phyloP scores from a whole-genome alignment of 1,140 invertebrate species.

The Linepithema humile region DNA sequence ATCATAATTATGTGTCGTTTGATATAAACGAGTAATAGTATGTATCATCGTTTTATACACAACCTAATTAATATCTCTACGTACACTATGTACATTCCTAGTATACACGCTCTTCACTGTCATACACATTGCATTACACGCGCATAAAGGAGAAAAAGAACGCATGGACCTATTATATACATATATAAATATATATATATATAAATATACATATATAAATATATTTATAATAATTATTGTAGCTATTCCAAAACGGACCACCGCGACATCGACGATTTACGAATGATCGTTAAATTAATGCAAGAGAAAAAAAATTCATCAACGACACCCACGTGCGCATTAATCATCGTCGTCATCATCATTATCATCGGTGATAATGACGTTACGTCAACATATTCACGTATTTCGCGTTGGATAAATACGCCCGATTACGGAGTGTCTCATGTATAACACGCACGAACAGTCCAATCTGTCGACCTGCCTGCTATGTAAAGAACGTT shows the following conservation, averaged over 20 bases:
- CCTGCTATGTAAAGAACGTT: conserved; percentile 42
- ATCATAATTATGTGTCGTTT: conserved; percentile 84
- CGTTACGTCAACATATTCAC: conserved; percentile 3
- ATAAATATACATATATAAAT: conserved; percentile 68
- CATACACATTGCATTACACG: conserved; percentile 77
- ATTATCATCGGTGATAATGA: conserved; percentile 59
- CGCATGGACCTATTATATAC: conserved; percentile 80
- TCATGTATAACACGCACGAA: conserved; percentile 69
- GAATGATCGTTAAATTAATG: conserved; percentile 67
- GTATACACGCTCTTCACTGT: conserved; percentile 80
- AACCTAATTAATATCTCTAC: conserved; percentile 83
- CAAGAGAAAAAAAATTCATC: conserved; percentile 44
- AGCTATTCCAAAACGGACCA: conserved; percentile 79
- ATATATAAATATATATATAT: conserved; percentile 61
- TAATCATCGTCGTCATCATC: background rate
- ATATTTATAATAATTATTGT: conserved; percentile 81
- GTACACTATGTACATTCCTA: conserved; percentile 84
- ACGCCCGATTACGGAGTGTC: conserved; percentile 63
- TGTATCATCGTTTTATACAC: conserved; percentile 84
- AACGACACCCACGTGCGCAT: conserved; percentile 37
- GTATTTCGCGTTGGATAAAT: conserved; percentile 37
- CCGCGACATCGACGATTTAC: conserved; percentile 71
- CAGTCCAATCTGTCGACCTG: conserved; percentile 65
- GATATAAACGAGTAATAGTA: conserved; percentile 83
- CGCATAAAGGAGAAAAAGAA: conserved; percentile 66